Evolutionary conservation across 2,888 invertebrate genomes (phyloP).

Genomic region (Acleris literana): DNA sequence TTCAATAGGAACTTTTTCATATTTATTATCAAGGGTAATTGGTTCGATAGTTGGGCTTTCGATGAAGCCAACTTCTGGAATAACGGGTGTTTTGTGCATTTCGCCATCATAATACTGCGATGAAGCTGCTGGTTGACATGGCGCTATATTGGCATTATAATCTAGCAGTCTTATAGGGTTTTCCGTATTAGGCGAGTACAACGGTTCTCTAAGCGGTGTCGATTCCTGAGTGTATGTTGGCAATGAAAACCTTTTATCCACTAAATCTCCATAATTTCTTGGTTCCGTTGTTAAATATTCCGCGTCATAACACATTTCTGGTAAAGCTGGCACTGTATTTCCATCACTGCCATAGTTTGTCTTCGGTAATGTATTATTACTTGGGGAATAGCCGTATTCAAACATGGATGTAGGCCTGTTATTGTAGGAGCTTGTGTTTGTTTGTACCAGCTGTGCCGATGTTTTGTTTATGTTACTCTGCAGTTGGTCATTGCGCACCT

Average conservation of each 20-base stretch:
- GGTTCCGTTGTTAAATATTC: constrained; percentile 51
- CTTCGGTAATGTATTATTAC: constrained; percentile 43
- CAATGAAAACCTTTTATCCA: constrained; percentile 17
- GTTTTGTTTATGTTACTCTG: constrained; percentile 49
- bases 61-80: background rate
- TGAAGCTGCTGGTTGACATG: background rate
- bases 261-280: constrained; percentile 7
- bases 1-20: background rate
- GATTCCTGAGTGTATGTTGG: constrained; percentile 3
- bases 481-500: constrained; percentile 15
- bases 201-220: background rate
- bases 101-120: background rate
- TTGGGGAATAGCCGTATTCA: constrained; percentile 50
- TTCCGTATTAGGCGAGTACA: background rate
- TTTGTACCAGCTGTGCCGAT: constrained; percentile 47
- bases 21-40: constrained; percentile 10
- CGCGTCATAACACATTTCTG: constrained; percentile 64
- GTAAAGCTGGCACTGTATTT: constrained; percentile 47
- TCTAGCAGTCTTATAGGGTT: background rate
- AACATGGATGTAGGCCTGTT: constrained; percentile 55
- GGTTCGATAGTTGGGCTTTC: constrained; percentile 10
- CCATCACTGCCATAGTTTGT: constrained; percentile 54
- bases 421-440: constrained; percentile 50
- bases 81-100: background rate
- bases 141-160: background rate